phyloP scores from a whole-genome alignment of 1,140 invertebrate genomes.

The Drosophila tsacasi region DNA sequence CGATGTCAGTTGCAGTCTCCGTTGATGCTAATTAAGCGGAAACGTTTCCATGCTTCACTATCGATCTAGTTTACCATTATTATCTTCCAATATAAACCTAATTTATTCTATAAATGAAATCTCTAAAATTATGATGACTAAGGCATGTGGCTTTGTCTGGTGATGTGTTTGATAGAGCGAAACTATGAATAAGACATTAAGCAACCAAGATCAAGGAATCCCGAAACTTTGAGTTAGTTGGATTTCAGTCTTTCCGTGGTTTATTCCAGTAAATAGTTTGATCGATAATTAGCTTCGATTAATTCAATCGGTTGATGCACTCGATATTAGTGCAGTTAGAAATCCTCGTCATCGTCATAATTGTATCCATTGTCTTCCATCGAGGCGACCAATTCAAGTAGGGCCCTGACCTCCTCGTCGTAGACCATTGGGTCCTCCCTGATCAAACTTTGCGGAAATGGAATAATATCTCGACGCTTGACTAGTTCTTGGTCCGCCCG shows the following conservation, averaged over 20 bases:
- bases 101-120: neutral
- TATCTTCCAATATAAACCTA: neutral
- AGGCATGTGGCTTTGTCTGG: neutral
- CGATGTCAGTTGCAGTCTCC: neutral
- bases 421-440: neutral
- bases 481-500: slow-evolving; percentile 12
- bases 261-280: neutral
- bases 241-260: neutral
- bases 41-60: neutral
- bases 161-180: neutral
- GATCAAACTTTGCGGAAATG: neutral
- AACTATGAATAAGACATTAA: neutral
- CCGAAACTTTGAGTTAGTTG: neutral
- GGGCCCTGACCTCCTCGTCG: neutral
- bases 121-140: neutral
- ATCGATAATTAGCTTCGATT: neutral
- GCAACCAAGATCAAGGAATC: no score
- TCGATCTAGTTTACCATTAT: neutral
- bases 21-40: neutral
- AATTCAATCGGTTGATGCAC: neutral
- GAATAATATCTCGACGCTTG: slow-evolving; percentile 2
- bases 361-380: neutral
- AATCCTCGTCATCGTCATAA: neutral
- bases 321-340: neutral
- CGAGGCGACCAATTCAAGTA: neutral